These are phyloP conservation scores for Spodoptera littoralis DNA, from an alignment of 2,888 invertebrate genomes.

Conservation along the genomic window DNA sequence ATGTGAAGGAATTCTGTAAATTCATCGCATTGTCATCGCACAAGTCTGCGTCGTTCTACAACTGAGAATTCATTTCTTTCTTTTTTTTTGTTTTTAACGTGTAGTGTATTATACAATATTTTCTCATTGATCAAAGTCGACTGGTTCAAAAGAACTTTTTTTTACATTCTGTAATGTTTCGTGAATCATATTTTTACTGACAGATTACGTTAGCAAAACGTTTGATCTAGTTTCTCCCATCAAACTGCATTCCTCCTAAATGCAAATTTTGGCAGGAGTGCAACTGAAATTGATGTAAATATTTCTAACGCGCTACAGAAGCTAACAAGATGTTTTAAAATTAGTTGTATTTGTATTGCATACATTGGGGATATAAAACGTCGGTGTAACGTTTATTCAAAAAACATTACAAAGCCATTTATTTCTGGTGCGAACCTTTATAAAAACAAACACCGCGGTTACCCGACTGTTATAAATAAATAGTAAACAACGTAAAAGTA, in stretches of 20 bases:
- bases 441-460: constrained; percentile 45
- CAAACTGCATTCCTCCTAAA: background rate
- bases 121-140: too few species aligned
- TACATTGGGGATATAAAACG: constrained; percentile 43
- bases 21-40: constrained; percentile 38
- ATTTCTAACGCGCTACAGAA: background rate
- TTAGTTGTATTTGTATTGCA: constrained; percentile 31
- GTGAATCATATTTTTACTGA: too few species aligned
- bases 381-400: constrained; percentile 18
- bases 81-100: background rate
- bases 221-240: too few species aligned
- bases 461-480: constrained; percentile 46
- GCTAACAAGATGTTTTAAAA: background rate
- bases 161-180: too few species aligned
- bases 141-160: too few species aligned
- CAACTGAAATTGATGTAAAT: too few species aligned
- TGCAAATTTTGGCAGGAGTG: background rate
- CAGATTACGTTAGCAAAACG: too few species aligned
- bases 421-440: constrained; percentile 39
- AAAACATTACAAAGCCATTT: constrained; percentile 47
- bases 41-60: constrained; percentile 7
- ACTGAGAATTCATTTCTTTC: background rate
- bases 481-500: constrained; percentile 52
- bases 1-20: constrained; percentile 39
- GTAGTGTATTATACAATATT: too few species aligned